A percentile compares a stretch with the other conserved stretches of the same genome.
These are phyloP conservation scores for Ennomos erosarius DNA, from an alignment of 2,888 invertebrate genomes.

Conservation along the genomic window DNA sequence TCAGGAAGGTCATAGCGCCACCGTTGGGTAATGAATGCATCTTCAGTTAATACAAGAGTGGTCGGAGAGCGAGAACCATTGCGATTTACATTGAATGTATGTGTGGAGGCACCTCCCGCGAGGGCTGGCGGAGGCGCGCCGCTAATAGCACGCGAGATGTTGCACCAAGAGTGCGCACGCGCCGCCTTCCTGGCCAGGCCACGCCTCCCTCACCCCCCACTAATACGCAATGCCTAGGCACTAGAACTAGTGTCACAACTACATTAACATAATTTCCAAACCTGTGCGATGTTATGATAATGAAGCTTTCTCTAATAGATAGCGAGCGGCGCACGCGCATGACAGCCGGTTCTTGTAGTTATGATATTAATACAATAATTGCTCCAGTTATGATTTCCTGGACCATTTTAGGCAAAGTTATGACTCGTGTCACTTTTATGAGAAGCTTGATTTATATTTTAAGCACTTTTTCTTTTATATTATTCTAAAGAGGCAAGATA, in stretches of 20 bases:
- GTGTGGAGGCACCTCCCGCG: constrained; percentile 16
- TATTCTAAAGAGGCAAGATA: too few species aligned
- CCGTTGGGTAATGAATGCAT: background rate
- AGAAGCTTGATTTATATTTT: background rate
- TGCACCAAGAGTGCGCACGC: constrained; percentile 50
- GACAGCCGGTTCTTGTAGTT: constrained; percentile 11
- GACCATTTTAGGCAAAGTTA: constrained; percentile 15
- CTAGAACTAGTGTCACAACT: constrained; percentile 37
- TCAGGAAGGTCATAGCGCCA: too few species aligned
- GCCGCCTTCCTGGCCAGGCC: constrained; percentile 48
- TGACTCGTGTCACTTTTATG: constrained; percentile 1
- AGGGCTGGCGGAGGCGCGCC: constrained; percentile 35
- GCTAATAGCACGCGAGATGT: constrained; percentile 41
- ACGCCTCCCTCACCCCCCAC: constrained; percentile 46
- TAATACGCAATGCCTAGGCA: constrained; percentile 36
- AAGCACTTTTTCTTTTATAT: background rate
- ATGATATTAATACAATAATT: constrained; percentile 13
- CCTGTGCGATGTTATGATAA: constrained; percentile 10
- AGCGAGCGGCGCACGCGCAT: constrained; percentile 4
- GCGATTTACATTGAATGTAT: constrained; percentile 35
- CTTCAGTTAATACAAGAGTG: constrained; percentile 22
- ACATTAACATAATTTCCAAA: constrained; percentile 34
- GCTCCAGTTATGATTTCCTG: constrained; percentile 19
- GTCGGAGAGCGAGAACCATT: constrained; percentile 31
- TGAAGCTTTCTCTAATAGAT: constrained; percentile 33